phyloP scores from a whole-genome alignment of 2,888 invertebrate genomes.

The Cephus nigrinus region DNA sequence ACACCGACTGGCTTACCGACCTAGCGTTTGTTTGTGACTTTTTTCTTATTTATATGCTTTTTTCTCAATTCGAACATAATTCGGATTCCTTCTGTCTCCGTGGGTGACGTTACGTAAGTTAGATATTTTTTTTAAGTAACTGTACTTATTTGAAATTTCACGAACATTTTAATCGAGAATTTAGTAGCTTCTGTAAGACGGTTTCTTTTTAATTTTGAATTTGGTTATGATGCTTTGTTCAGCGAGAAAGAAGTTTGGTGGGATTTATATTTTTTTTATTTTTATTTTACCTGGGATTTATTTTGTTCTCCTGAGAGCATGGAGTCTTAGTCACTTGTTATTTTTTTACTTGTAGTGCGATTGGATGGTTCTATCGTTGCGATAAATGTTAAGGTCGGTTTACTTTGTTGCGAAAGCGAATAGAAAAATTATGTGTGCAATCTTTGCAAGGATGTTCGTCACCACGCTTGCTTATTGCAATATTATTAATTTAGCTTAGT shows the following conservation, averaged over 20 bases:
- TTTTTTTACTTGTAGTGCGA: background rate
- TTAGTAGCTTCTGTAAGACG: too few species aligned
- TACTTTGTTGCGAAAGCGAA: background rate
- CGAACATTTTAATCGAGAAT: background rate
- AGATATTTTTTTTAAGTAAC: background rate
- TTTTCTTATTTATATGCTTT: background rate
- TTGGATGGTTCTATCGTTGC: background rate
- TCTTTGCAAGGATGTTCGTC: background rate
- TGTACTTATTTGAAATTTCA: background rate
- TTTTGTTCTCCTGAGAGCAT: background rate
- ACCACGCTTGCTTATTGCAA: background rate
- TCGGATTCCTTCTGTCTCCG: background rate
- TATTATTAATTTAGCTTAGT: background rate
- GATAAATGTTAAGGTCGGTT: background rate
- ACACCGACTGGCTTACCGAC: background rate
- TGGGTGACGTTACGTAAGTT: conserved; percentile 2
- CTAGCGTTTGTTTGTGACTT: background rate
- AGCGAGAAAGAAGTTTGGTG: background rate
- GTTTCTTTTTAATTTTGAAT: background rate
- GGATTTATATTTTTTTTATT: background rate
- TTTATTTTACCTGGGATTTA: background rate
- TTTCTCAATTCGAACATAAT: background rate
- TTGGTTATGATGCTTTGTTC: background rate
- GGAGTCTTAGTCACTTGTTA: background rate
- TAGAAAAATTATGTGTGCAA: background rate